A percentile compares a stretch with the other conserved stretches of the same genome.
phyloP scores from a whole-genome alignment of 2,113 vertebrate species.

The Carassius carassius region DNA sequence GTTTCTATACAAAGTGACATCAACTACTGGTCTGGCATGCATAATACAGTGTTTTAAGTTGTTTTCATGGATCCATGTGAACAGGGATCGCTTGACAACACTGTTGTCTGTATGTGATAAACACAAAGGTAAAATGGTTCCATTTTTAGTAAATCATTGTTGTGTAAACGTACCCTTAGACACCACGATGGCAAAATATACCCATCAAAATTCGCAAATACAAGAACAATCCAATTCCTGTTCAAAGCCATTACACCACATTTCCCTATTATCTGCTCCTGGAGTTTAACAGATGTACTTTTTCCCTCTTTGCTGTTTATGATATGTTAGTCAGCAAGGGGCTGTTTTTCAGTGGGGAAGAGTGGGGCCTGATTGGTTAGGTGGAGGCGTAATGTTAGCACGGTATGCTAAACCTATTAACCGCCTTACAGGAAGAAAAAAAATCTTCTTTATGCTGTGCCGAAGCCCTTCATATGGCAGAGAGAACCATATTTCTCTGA shows the following conservation, averaged over 20 bases:
- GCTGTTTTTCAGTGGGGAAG: background rate
- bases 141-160: background rate
- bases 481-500: constrained; percentile 48
- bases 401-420: constrained; percentile 25
- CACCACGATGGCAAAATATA: background rate
- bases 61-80: too few species aligned
- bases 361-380: background rate
- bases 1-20: too few species aligned
- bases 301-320: background rate
- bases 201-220: background rate
- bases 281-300: background rate
- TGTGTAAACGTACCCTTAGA: background rate
- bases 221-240: background rate
- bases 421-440: background rate
- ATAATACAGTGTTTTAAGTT: background rate
- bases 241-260: constrained; percentile 8
- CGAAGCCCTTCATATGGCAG: background rate
- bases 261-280: background rate
- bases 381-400: constrained; percentile 28
- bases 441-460: background rate
- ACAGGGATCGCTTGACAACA: too few species aligned
- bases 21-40: background rate
- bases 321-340: background rate
- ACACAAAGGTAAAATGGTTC: too few species aligned
- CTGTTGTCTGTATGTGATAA: too few species aligned